Conservation (phyloP, 1,140 invertebrate genomes). For the Drosophila carrolli region DNA sequence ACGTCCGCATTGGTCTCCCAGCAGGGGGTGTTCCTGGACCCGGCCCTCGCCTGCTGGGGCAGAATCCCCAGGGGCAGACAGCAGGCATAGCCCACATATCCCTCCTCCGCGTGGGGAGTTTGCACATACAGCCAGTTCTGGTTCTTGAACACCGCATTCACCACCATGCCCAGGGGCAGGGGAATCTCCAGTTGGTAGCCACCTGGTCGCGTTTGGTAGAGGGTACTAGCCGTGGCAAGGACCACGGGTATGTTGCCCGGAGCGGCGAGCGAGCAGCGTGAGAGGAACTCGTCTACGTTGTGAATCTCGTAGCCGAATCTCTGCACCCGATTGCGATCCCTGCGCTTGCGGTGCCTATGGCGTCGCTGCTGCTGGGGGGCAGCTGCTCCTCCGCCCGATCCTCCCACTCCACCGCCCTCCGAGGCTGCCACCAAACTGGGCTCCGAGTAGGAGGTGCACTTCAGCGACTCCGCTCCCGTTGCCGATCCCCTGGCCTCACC, state of each 20-base stretch:
- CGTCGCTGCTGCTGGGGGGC: constrained; percentile 48
- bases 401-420: constrained; percentile 46
- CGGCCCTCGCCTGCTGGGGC: constrained; percentile 76
- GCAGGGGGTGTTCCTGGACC: constrained; percentile 86
- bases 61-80: constrained; percentile 91
- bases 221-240: constrained; percentile 89
- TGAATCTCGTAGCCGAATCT: constrained; percentile 90
- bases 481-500: constrained; percentile 23
- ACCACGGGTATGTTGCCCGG: constrained; percentile 93
- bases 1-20: constrained; percentile 92
- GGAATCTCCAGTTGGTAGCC: constrained; percentile 89
- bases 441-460: constrained; percentile 81
- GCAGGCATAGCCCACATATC: constrained; percentile 90
- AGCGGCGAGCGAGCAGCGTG: constrained; percentile 85
- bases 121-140: constrained; percentile 93
- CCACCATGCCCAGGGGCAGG: constrained; percentile 91
- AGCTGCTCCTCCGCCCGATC: constrained; percentile 1
- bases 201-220: constrained; percentile 90
- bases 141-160: constrained; percentile 93
- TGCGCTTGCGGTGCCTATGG: constrained; percentile 85
- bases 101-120: constrained; percentile 91
- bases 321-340: constrained; percentile 85
- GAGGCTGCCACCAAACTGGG: constrained; percentile 79
- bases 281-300: constrained; percentile 90
- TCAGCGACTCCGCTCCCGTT: constrained; percentile 50